Conservation (phyloP, 2,797 vertebrate species). For the Euphonia xanthogaster region DNA sequence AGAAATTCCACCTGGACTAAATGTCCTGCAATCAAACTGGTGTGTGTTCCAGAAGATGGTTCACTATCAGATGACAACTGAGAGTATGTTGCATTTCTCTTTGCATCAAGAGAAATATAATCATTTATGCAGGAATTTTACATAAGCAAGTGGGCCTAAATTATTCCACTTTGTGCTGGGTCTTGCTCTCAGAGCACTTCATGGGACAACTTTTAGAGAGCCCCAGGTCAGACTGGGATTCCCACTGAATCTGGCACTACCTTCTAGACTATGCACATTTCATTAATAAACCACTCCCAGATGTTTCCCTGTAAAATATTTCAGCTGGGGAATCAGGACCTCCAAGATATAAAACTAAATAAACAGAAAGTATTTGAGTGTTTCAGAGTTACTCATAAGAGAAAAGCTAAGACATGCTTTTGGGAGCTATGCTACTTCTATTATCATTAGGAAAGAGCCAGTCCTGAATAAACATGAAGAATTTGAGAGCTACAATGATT, state of each 20-base stretch:
- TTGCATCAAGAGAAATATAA: not conserved
- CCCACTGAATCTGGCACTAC: not conserved
- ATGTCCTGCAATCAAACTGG: not conserved
- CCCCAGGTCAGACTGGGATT: not conserved
- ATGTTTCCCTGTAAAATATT: not conserved
- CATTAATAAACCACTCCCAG: not conserved
- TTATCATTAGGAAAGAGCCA: not conserved
- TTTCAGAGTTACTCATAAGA: not conserved
- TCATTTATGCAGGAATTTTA: not conserved
- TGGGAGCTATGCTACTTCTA: not conserved
- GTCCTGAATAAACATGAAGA: not conserved
- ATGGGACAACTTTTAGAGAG: not conserved
- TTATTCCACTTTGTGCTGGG: not conserved
- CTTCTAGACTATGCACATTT: not conserved
- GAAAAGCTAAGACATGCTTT: not conserved
- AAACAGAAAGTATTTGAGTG: not conserved
- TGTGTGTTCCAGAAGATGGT: not conserved
- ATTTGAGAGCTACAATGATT: not conserved
- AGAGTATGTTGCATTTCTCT: not conserved
- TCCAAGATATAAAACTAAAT: not conserved
- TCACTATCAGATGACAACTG: not conserved
- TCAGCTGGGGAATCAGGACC: not conserved
- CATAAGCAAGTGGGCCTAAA: not conserved
- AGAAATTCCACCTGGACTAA: constrained; percentile 27
- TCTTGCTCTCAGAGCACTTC: not conserved